A percentile compares a stretch with the other conserved stretches of the same genome.
These are phyloP conservation scores for Noturus placidus DNA, from an alignment of 2,113 vertebrate species.

Conservation along the genomic window DNA sequence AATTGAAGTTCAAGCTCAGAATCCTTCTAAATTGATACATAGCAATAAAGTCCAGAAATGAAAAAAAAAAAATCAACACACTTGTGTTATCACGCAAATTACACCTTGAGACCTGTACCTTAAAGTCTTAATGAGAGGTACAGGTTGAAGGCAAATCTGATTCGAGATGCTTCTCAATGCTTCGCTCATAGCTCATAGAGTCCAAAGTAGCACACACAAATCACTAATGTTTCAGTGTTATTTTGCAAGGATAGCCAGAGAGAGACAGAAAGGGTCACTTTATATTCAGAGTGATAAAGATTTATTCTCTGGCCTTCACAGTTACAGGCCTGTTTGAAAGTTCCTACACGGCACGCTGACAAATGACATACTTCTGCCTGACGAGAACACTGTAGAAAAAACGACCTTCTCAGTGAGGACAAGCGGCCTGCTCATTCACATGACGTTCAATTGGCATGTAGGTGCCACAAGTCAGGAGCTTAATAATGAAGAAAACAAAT, in stretches of 20 bases:
- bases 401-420: conserved; percentile 59
- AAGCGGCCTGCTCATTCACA: conserved; percentile 39
- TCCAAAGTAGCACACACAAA: conserved; percentile 57
- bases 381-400: conserved; percentile 45
- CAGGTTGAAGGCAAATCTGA: background rate
- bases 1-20: background rate
- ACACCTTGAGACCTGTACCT: background rate
- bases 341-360: conserved; percentile 56
- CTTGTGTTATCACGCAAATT: background rate
- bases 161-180: background rate
- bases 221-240: conserved; percentile 70
- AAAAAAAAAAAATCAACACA: background rate
- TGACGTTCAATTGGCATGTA: conserved; percentile 32
- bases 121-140: background rate
- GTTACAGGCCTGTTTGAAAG: conserved; percentile 55
- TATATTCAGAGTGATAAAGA: conserved; percentile 72
- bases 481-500: conserved; percentile 25
- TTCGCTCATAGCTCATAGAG: conserved; percentile 8
- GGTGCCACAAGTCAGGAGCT: conserved; percentile 10
- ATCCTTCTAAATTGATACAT: background rate
- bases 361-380: conserved; percentile 64
- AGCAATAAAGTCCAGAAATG: background rate
- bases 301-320: conserved; percentile 68
- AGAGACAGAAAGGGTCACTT: conserved; percentile 63
- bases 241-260: conserved; percentile 64